Evolutionary conservation across 2,888 invertebrate genomes (phyloP), one percentile per base, ranked within the genome.

Genomic region (Ellobium chinense): DNA sequence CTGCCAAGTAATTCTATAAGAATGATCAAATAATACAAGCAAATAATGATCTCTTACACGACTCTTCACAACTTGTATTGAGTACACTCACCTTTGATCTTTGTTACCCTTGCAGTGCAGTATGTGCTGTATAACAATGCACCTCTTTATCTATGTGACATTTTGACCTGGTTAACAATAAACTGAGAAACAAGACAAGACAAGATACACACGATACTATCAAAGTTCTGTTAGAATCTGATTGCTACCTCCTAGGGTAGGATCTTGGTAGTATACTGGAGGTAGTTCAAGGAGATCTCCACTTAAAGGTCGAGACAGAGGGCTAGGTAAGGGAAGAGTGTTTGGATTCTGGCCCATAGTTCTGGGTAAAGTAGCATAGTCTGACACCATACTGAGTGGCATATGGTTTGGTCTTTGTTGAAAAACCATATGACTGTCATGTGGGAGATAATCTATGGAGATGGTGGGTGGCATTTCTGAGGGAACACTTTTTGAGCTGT

Each of bases 221-320:
- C 37, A 69, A 29, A 69, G 54, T 69, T 69, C 69, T 54, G 69
- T 69, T 18, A 69, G 31, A 21, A 54, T 69, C 21, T 29, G 56
- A 31, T 56, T 31, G 31, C 56, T 54, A n/a, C 34, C 31, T 21
- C 9, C 69, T 54, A 69, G 29, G 27, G 12, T 31, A 46, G 56
- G 56, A 14, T 56, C 69, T 14, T 69, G n/a, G 36, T 72, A 72
- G 58, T 69, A 56, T 31, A 31, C 7, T 2, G 9, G 31, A 29
- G 31, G 56, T 5, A 31, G n/a, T 21, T 69, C 21, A 29, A 56
- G 34, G 9, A 69, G 69, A 31, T 69, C 69, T 21, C 69, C 69
- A 69, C 69, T 69, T 1, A 69, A 31, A 21, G 69, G 69, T n/a
- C 31, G 46, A 18, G 56, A 29, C 4, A 69, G 21, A 31, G 69